Percentiles rank a stretch among this genome's conserved stretches.
Conservation (phyloP, 1,140 invertebrate species). For the Heliconius himera region DNA sequence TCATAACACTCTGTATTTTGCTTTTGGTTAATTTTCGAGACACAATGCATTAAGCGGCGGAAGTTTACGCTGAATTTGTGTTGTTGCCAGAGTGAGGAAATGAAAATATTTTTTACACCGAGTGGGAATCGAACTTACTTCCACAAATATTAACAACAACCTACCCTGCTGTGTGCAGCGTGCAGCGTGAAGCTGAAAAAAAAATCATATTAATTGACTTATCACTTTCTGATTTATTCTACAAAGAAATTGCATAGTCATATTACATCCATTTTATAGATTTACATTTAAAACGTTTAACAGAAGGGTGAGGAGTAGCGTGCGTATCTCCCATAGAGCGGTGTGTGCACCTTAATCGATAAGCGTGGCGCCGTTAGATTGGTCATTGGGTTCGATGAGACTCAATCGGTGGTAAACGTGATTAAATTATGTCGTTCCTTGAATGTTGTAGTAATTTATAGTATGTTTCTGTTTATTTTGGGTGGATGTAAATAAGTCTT, state of each 20-base stretch:
- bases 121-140: too few species aligned
- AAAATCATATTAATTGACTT: background rate
- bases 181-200: too few species aligned
- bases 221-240: background rate
- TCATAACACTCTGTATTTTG: too few species aligned
- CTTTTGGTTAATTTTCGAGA: too few species aligned
- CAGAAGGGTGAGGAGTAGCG: constrained; percentile 10
- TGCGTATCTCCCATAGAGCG: constrained; percentile 12
- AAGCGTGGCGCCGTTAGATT: constrained; percentile 20
- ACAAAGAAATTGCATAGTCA: background rate
- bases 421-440: constrained; percentile 15
- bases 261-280: background rate
- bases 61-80: too few species aligned
- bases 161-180: too few species aligned
- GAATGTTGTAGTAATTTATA: constrained; percentile 4
- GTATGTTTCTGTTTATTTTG: background rate
- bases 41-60: too few species aligned
- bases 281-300: background rate
- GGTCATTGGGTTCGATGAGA: constrained; percentile 16
- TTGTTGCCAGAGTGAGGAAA: too few species aligned
- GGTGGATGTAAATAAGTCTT: background rate
- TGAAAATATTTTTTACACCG: too few species aligned
- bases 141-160: too few species aligned
- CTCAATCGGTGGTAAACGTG: background rate
- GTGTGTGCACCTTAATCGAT: constrained; percentile 19